phyloP scores from a whole-genome alignment of 2,113 vertebrate genomes.

The Caranx ignobilis region DNA sequence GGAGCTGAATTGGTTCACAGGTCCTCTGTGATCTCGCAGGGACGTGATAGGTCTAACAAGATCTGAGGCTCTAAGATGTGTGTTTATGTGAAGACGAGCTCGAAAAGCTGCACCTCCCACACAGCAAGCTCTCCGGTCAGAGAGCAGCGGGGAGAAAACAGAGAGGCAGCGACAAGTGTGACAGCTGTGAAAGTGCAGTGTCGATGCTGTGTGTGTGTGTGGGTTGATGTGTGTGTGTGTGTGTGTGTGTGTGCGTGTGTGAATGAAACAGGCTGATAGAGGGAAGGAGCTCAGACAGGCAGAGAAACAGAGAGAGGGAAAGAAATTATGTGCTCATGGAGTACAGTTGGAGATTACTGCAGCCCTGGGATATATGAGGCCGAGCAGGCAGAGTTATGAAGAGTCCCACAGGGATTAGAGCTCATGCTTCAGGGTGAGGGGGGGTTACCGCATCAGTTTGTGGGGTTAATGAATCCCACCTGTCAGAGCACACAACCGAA shows the following conservation, averaged over 20 bases:
- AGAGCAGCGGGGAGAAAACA: slow-evolving; percentile 23
- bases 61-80: slow-evolving; percentile 38
- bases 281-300: background rate
- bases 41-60: slow-evolving; percentile 22
- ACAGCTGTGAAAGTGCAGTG: slow-evolving; percentile 35
- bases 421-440: slow-evolving; percentile 15
- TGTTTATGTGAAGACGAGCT: slow-evolving; percentile 33
- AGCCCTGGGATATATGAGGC: slow-evolving; percentile 29
- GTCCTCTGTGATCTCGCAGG: slow-evolving; percentile 30
- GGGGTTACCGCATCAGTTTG: slow-evolving; percentile 50
- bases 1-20: slow-evolving; percentile 25
- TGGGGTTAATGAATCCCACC: slow-evolving; percentile 70
- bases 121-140: slow-evolving; percentile 40
- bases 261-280: slow-evolving; percentile 5
- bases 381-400: slow-evolving; percentile 47
- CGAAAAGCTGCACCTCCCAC: slow-evolving; percentile 41
- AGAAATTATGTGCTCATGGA: slow-evolving; percentile 46
- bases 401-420: slow-evolving; percentile 70
- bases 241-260: background rate
- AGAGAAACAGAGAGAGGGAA: background rate
- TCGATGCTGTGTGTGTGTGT: background rate
- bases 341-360: slow-evolving; percentile 43
- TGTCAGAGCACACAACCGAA: slow-evolving; percentile 55
- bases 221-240: background rate
- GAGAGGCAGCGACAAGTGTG: slow-evolving; percentile 28